These are phyloP conservation scores for Drosophila imparisetae DNA, from an alignment of 2,888 invertebrate species.

Conservation along the genomic window DNA sequence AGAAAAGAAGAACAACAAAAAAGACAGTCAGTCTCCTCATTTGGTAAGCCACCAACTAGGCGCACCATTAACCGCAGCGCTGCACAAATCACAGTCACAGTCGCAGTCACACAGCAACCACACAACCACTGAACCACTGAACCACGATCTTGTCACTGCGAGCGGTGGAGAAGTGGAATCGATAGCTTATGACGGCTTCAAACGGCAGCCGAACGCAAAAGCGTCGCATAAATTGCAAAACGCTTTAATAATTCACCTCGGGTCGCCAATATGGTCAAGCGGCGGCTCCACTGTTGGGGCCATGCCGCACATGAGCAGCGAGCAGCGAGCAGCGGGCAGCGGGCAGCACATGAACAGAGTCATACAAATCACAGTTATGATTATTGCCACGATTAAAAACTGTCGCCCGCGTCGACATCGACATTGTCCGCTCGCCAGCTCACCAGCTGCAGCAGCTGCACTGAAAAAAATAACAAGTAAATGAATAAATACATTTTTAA, in stretches of 20 bases:
- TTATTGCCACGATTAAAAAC: conserved; percentile 81
- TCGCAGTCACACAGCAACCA: conserved; percentile 7
- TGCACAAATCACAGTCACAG: conserved; percentile 45
- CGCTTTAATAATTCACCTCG: conserved; percentile 78
- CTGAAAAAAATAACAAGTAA: background rate
- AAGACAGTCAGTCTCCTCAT: conserved; percentile 66
- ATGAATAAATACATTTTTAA: background rate
- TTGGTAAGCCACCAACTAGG: conserved; percentile 81
- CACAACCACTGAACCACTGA: background rate
- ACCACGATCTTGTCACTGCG: conserved; percentile 31
- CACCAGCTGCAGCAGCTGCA: conserved; percentile 18
- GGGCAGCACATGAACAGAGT: conserved; percentile 63
- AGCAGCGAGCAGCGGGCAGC: background rate
- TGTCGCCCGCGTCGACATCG: conserved; percentile 67
- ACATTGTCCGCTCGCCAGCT: conserved; percentile 3
- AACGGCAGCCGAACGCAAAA: conserved; percentile 63
- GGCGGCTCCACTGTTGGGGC: conserved; percentile 55
- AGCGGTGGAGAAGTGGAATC: background rate
- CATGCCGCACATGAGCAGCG: conserved; percentile 18
- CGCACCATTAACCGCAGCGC: conserved; percentile 49
- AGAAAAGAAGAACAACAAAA: conserved; percentile 27
- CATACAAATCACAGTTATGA: conserved; percentile 81
- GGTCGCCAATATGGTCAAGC: conserved; percentile 67
- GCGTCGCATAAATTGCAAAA: conserved; percentile 78
- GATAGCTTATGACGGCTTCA: conserved; percentile 72